Evolutionary conservation across 2,888 invertebrate species (phyloP).

Genomic region (Morpho achilles): DNA sequence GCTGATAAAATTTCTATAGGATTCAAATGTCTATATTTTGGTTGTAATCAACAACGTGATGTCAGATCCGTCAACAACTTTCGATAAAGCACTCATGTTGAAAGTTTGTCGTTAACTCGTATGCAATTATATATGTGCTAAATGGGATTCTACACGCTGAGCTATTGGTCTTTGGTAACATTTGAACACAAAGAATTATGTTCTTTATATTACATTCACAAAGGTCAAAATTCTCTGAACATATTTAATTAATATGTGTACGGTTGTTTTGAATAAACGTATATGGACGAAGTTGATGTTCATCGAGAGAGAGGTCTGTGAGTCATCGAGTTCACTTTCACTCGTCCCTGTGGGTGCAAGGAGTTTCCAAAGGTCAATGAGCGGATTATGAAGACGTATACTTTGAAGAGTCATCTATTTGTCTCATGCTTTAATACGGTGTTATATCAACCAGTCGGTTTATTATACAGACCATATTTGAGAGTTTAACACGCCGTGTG

Average conservation of each 20-base stretch:
- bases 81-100: conserved; percentile 41
- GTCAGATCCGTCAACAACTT: conserved; percentile 34
- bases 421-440: too few species aligned
- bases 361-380: conserved; percentile 28
- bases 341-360: conserved; percentile 43
- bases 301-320: conserved; percentile 54
- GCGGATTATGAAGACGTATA: not conserved
- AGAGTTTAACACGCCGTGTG: too few species aligned
- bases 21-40: not conserved
- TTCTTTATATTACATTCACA: conserved; percentile 12
- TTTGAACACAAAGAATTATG: conserved; percentile 6
- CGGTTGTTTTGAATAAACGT: not conserved
- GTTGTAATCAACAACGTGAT: conserved; percentile 7
- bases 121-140: conserved; percentile 47
- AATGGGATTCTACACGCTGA: conserved; percentile 28
- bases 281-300: conserved; percentile 30
- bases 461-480: too few species aligned
- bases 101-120: conserved; percentile 45
- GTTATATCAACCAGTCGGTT: too few species aligned
- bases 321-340: conserved; percentile 68
- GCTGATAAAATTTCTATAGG: not conserved
- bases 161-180: not conserved
- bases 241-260: conserved; percentile 2
- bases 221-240: conserved; percentile 13
- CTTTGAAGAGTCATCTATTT: conserved; percentile 3